phyloP scores from a whole-genome alignment of 2,113 vertebrate genomes.

The Eublepharis macularius region DNA sequence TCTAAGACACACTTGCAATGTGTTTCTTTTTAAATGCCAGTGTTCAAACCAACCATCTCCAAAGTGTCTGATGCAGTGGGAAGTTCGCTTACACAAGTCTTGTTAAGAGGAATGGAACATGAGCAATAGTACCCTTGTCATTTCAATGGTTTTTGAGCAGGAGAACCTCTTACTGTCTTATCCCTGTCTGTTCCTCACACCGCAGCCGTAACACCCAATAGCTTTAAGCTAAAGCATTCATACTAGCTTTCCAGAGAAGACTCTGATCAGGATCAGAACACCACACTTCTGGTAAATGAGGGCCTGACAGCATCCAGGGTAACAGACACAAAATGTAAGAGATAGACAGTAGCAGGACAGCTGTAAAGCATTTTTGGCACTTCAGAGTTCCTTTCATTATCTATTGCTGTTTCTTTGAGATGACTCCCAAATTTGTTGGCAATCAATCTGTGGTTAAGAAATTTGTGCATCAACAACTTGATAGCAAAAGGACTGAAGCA shows the following conservation, averaged over 20 bases:
- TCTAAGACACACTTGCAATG: background rate
- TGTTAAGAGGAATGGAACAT: background rate
- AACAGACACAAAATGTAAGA: too few species aligned
- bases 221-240: background rate
- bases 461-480: background rate
- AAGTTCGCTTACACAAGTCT: too few species aligned
- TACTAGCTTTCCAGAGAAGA: too few species aligned
- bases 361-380: background rate
- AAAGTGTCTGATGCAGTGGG: background rate
- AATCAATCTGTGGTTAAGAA: background rate
- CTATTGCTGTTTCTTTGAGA: fast-evolving
- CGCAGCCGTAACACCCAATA: background rate
- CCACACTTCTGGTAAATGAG: too few species aligned
- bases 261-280: background rate
- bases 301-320: too few species aligned
- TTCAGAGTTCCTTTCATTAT: fast-evolving
- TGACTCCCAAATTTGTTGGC: background rate
- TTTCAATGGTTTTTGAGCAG: background rate
- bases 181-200: background rate
- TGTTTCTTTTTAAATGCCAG: background rate
- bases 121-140: too few species aligned
- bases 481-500: background rate
- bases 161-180: too few species aligned
- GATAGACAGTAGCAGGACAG: too few species aligned
- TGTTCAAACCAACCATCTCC: background rate